Conservation (phyloP, 92 coral and sea anemone genomes). For the Siderastrea radians region DNA sequence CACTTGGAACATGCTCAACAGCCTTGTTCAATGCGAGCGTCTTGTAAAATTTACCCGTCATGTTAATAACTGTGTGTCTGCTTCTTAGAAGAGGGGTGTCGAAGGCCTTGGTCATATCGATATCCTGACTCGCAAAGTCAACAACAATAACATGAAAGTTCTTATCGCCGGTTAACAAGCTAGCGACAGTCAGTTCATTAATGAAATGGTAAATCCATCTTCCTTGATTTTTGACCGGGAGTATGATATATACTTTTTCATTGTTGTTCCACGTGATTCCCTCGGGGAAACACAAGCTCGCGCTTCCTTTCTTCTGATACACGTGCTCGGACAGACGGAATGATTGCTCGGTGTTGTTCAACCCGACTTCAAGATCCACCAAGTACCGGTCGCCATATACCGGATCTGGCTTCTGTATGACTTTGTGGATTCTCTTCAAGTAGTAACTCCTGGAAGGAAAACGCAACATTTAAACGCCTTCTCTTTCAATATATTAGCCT, state of each 20-base stretch:
- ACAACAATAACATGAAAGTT: slow-evolving; percentile 62
- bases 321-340: slow-evolving; percentile 38
- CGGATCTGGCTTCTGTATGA: slow-evolving; percentile 24
- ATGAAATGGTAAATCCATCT: slow-evolving; percentile 69
- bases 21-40: slow-evolving; percentile 69
- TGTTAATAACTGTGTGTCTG: slow-evolving; percentile 45
- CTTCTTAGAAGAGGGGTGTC: slow-evolving; percentile 16
- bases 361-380: slow-evolving; percentile 30
- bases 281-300: slow-evolving; percentile 24
- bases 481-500: no score
- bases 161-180: slow-evolving; percentile 40
- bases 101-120: slow-evolving; percentile 32
- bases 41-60: slow-evolving; percentile 66
- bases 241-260: slow-evolving; percentile 61
- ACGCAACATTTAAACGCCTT: no score
- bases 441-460: slow-evolving; percentile 3
- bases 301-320: slow-evolving; percentile 24
- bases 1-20: slow-evolving; percentile 43
- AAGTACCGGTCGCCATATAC: slow-evolving; percentile 36
- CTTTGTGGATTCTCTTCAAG: slow-evolving; percentile 37
- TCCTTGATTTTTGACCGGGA: slow-evolving; percentile 69
- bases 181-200: slow-evolving; percentile 39
- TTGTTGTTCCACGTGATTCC: slow-evolving; percentile 48
- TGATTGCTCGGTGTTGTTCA: background rate
- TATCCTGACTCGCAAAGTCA: slow-evolving; percentile 65